A percentile compares a stretch with the other conserved stretches of the same genome.
These are phyloP conservation scores for Nannospalax galili DNA, from an alignment of 2,113 vertebrate species.

Conservation along the genomic window DNA sequence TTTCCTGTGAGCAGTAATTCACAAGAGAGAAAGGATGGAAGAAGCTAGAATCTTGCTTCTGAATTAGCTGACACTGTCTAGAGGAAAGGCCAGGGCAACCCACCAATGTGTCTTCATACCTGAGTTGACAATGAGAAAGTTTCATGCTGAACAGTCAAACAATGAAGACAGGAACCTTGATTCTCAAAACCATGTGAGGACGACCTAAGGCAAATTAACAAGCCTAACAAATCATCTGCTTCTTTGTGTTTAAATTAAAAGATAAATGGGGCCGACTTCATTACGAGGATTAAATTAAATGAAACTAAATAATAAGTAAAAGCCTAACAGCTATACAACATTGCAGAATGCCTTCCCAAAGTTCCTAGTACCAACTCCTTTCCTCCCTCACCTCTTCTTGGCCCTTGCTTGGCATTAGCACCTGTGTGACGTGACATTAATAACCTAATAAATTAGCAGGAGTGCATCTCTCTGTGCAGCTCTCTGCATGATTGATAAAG, in stretches of 20 bases:
- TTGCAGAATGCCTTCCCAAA: not conserved
- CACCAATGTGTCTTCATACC: not conserved
- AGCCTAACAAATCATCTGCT: not conserved
- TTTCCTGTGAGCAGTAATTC: not conserved
- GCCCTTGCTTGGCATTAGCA: not conserved
- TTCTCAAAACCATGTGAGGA: not conserved
- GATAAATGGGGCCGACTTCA: not conserved
- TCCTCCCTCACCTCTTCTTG: not conserved
- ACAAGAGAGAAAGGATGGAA: not conserved
- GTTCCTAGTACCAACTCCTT: not conserved
- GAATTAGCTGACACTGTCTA: not conserved
- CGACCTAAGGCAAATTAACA: not conserved
- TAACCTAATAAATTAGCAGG: slow-evolving; percentile 9
- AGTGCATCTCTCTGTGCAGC: not conserved
- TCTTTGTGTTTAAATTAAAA: slow-evolving; percentile 36
- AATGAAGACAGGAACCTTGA: not conserved
- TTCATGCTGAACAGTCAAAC: not conserved
- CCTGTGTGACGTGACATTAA: not conserved
- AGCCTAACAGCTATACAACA: not conserved
- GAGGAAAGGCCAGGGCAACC: not conserved
- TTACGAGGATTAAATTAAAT: not conserved
- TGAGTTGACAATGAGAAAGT: not conserved
- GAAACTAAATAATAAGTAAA: not conserved
- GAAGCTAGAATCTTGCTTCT: not conserved
- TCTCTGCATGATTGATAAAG: not conserved